Conservation (phyloP, 2,888 invertebrate genomes). For the Drepanosiphum platanoidis region DNA sequence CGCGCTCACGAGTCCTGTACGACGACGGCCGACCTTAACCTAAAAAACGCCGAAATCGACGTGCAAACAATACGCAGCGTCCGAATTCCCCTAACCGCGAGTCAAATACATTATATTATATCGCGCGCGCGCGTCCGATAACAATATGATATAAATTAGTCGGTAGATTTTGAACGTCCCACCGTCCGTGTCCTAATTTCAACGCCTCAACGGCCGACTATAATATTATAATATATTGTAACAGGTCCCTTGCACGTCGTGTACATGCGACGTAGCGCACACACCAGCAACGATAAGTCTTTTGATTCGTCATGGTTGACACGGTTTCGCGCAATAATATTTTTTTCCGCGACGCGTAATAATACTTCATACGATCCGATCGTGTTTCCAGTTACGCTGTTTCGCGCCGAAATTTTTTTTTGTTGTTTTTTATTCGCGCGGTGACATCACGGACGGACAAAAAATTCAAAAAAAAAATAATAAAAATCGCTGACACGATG, state of each 20-base stretch:
- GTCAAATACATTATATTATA: neutral
- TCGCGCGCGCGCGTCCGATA: neutral
- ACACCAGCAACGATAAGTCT: conserved; percentile 11
- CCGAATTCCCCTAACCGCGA: neutral
- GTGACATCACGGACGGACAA: neutral
- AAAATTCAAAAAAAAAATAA: neutral
- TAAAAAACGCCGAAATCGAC: neutral
- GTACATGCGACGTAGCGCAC: neutral
- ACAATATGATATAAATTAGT: neutral
- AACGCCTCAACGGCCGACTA: conserved; percentile 18
- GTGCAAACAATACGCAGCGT: neutral
- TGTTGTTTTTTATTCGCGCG: neutral
- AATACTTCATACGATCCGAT: neutral
- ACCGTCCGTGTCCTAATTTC: conserved; percentile 42
- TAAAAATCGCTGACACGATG: neutral
- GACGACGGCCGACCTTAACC: conserved; percentile 42
- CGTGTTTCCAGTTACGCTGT: neutral
- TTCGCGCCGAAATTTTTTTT: neutral
- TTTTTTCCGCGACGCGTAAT: neutral
- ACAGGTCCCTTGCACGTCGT: neutral
- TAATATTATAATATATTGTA: too few species aligned
- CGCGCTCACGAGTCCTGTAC: neutral
- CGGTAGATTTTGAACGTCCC: neutral
- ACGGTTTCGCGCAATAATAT: conserved; percentile 19
- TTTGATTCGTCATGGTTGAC: conserved; percentile 47